phyloP scores from a whole-genome alignment of 2,113 vertebrate species.

The Murina feae region DNA sequence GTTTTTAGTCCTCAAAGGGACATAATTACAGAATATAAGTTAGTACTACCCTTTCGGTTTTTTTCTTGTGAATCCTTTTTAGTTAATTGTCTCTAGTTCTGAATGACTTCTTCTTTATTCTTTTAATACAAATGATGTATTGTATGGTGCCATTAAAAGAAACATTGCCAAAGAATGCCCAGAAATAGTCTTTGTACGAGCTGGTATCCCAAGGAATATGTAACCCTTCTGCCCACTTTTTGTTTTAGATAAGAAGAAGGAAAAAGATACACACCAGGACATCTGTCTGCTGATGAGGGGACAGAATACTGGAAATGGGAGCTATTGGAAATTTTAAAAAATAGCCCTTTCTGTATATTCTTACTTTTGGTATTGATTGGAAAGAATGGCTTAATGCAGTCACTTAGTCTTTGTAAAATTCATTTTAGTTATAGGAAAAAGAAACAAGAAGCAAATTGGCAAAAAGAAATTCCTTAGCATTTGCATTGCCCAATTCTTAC shows the following conservation, averaged over 20 bases:
- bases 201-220: not conserved
- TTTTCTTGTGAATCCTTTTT: constrained; percentile 1
- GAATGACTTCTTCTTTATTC: constrained; percentile 31
- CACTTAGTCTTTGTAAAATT: not conserved
- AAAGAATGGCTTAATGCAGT: not conserved
- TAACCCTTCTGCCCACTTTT: not conserved
- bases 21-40: not conserved
- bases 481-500: constrained; percentile 58
- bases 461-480: constrained; percentile 65
- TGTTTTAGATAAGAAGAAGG: not conserved
- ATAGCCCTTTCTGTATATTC: not conserved
- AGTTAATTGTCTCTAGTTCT: constrained; percentile 11
- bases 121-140: not conserved
- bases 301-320: constrained; percentile 16
- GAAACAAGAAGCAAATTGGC: constrained; percentile 32
- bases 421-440: constrained; percentile 28
- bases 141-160: not conserved
- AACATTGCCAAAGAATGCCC: constrained; percentile 27
- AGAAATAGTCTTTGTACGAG: constrained; percentile 12
- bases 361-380: not conserved
- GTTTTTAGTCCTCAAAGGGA: constrained; percentile 18
- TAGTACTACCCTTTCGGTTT: not conserved
- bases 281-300: not conserved
- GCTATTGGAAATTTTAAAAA: constrained; percentile 31
- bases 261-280: not conserved